phyloP scores from a whole-genome alignment of 1,140 invertebrate species.

The Rhyzopertha dominica region DNA sequence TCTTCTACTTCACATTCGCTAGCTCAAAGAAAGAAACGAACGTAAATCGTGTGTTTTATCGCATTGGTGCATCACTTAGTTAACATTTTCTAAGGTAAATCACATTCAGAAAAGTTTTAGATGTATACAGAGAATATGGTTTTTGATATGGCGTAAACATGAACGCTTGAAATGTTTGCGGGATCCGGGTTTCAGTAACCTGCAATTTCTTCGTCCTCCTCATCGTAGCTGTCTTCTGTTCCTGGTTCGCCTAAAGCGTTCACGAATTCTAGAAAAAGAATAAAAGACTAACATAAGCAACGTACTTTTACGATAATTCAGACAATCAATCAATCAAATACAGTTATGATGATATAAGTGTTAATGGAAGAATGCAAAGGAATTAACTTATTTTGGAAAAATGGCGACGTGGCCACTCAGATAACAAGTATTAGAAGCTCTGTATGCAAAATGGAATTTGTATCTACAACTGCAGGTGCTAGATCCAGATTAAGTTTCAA shows the following conservation, averaged over 20 bases:
- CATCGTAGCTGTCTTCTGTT: constrained; percentile 69
- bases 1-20: too few relatives aligned
- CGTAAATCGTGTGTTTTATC: too few relatives aligned
- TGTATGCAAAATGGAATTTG: too few relatives aligned
- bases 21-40: too few relatives aligned
- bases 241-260: constrained; percentile 76
- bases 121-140: too few relatives aligned
- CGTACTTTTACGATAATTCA: neutral
- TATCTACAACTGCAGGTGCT: too few relatives aligned
- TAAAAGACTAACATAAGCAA: constrained; percentile 7
- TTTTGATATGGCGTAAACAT: too few relatives aligned
- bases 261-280: constrained; percentile 67
- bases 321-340: neutral
- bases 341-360: neutral
- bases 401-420: neutral
- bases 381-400: constrained; percentile 5
- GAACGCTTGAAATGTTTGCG: too few relatives aligned
- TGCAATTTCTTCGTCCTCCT: constrained; percentile 64
- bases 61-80: too few relatives aligned
- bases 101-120: too few relatives aligned
- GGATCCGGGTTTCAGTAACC: constrained; percentile 34
- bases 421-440: neutral
- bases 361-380: constrained; percentile 1
- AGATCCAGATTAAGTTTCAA: too few relatives aligned
- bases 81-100: too few relatives aligned